Base-by-base conservation (phyloP, 2,113 vertebrate genomes). In the Ammospiza nelsoni region DNA sequence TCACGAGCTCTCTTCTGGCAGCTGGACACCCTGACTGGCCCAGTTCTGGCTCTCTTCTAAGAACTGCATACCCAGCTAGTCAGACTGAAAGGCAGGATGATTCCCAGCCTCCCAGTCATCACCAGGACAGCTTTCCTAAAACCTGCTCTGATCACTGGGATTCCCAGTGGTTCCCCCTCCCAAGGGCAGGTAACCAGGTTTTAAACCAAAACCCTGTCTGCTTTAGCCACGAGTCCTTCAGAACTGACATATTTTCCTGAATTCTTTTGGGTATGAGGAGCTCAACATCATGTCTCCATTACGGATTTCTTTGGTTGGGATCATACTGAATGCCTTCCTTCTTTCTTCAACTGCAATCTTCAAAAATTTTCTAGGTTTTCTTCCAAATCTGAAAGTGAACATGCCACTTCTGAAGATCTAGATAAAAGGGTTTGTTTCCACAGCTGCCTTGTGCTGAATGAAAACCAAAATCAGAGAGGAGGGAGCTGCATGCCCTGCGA, bases 41-140 rank as follows among this genome's bases (percentile, higher is more conserved):
- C 52, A 61, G 24, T 24, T 57, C 9, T 25, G 52, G 8, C 23
- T 31, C 69, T 3, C 11, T 27, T 12, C n/a, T 27, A 4, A 57
- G 57, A 62, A 52, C 1, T 75, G 43, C n/a, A 31, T 33, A 48
- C 31, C 29, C 41, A 80, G 63, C 73, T 91, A 57, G 90, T 91
- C 71, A 87, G 62, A 85, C 87, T 65, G 82, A 92, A 95, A 90
- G 67, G 58, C 7, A 72, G 65, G n/a, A 91, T 57, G 24, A n/a
- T 65, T 96, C 27, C 55, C 49, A 87, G 48, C 29, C n/a, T 95
- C 59, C 19, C 29, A 77, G 35, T 55, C 74, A 89, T 31, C 5
- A 0, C 48, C 24, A 18, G 31, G 24, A 87, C 78, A 82, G 66
- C 44, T 79, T 81, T 91, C 31, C 49, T 67, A 61, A 94, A 91